Evolutionary conservation across 92 coral and sea anemone genomes (phyloP).

Genomic region (Diadumene lineata): DNA sequence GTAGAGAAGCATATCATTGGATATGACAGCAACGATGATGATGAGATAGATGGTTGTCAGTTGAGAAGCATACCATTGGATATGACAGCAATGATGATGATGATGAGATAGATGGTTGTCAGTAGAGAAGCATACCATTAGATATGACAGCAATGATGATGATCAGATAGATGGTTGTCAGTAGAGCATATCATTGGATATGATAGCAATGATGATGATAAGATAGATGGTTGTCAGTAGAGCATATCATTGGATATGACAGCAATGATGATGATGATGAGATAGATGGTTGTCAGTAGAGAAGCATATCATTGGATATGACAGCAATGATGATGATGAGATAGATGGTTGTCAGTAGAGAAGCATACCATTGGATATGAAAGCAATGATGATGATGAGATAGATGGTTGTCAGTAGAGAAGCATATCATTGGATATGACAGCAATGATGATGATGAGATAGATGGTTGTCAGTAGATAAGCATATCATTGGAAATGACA

Average conservation of each 20-base stretch:
- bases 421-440: not conserved
- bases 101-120: not conserved
- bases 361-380: too few relatives aligned
- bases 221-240: too few relatives aligned
- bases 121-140: too few relatives aligned
- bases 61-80: not conserved
- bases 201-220: not conserved
- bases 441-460: not conserved
- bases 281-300: not conserved
- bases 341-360: too few relatives aligned
- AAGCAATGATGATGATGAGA: constrained; percentile 7
- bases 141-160: not conserved
- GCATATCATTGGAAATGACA: not conserved
- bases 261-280: not conserved
- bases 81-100: not conserved
- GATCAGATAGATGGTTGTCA: not conserved
- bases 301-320: too few relatives aligned
- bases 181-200: too few relatives aligned
- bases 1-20: too few relatives aligned
- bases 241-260: too few relatives aligned
- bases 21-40: not conserved
- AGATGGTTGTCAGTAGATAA: too few relatives aligned
- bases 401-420: not conserved
- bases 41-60: constrained; percentile 1
- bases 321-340: not conserved